phyloP scores from a whole-genome alignment of 1,140 invertebrate species.

The Bombus superbus region DNA sequence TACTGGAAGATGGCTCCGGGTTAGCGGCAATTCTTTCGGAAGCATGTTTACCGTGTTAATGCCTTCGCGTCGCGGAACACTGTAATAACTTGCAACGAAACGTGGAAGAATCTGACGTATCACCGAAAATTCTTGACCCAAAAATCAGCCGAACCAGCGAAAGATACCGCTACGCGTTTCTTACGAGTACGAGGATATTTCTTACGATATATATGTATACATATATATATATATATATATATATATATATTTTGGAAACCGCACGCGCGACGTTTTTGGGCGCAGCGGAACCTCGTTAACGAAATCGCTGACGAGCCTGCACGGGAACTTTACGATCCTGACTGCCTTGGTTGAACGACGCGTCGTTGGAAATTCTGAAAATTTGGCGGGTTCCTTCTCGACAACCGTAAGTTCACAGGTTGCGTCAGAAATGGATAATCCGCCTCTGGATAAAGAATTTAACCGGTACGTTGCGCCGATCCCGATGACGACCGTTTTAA shows the following conservation, averaged over 20 bases:
- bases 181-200: background rate
- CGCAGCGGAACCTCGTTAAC: background rate
- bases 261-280: background rate
- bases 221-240: too few species aligned
- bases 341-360: background rate
- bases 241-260: too few species aligned
- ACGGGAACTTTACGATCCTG: background rate
- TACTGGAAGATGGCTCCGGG: background rate
- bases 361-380: background rate
- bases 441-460: background rate
- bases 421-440: background rate
- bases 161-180: slow-evolving; percentile 43
- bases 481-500: background rate
- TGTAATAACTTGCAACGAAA: slow-evolving; percentile 5
- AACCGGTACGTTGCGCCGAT: background rate
- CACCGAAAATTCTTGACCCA: slow-evolving; percentile 37
- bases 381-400: too few species aligned
- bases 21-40: background rate
- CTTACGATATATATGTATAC: background rate
- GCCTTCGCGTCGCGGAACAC: background rate
- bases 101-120: too few species aligned
- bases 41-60: background rate
- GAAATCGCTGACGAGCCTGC: background rate
- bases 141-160: slow-evolving; percentile 32
- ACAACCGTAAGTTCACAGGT: too few species aligned